Evolutionary conservation across 1,140 invertebrate species (phyloP).

Genomic region (Tetranychus cinnabarinus): DNA sequence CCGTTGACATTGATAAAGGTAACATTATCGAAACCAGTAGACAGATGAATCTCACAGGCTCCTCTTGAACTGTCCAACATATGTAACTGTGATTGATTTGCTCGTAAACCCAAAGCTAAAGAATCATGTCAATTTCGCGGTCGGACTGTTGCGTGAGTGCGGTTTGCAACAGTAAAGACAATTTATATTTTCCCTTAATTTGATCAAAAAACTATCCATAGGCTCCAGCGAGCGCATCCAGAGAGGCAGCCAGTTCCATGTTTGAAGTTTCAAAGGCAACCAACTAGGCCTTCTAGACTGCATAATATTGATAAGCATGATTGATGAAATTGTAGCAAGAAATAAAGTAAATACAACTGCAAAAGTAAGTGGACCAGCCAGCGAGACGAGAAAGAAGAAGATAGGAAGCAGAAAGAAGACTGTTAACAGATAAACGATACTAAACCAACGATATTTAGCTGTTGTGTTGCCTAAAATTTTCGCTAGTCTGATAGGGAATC

Average conservation of each 20-base stretch:
- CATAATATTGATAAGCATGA: constrained; percentile 20
- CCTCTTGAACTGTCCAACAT: background rate
- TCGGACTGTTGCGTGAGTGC: background rate
- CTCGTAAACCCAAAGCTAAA: background rate
- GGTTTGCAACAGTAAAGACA: constrained; percentile 4
- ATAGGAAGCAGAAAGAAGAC: constrained; percentile 29
- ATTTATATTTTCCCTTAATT: background rate
- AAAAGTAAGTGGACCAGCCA: constrained; percentile 15
- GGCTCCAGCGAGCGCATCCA: constrained; percentile 26
- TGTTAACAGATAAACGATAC: constrained; percentile 27
- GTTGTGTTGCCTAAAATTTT: constrained; percentile 28
- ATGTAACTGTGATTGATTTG: constrained; percentile 1
- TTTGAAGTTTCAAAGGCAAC: constrained; percentile 22
- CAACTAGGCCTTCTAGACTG: constrained; percentile 21
- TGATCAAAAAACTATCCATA: constrained; percentile 17
- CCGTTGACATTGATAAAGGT: background rate
- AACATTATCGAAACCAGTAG: background rate
- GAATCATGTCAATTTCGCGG: background rate
- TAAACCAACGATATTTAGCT: constrained; percentile 32
- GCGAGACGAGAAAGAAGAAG: constrained; percentile 24
- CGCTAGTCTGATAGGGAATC: constrained; percentile 30
- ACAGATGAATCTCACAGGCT: background rate
- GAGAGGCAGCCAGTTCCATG: constrained; percentile 29
- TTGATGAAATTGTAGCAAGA: constrained; percentile 16
- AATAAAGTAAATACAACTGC: constrained; percentile 17